Conservation (phyloP, 2,888 invertebrate genomes). For the Physocephala rufipes region DNA sequence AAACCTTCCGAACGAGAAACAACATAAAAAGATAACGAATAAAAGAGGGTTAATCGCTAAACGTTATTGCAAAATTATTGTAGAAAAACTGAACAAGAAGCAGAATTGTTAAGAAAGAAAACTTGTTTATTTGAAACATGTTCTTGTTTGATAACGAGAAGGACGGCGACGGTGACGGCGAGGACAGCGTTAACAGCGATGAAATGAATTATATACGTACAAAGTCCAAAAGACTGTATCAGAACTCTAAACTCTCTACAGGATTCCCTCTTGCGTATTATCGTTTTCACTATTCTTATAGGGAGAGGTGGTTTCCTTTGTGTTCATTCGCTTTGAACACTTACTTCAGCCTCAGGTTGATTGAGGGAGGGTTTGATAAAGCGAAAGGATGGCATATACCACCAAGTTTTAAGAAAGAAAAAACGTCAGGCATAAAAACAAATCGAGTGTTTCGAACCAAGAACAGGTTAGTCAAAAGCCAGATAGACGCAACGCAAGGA, state of each 20-base stretch:
- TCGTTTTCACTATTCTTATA: neutral
- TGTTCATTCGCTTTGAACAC: too few species aligned
- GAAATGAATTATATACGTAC: slow-evolving; percentile 6
- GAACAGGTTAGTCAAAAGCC: neutral
- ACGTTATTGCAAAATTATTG: slow-evolving; percentile 25
- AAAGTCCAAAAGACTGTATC: slow-evolving; percentile 30
- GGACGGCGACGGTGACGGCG: too few species aligned
- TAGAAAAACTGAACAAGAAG: neutral
- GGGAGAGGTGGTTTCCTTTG: slow-evolving; percentile 23
- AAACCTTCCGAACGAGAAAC: neutral
- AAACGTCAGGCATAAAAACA: slow-evolving; percentile 10
- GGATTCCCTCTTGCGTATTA: neutral
- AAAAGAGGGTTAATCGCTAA: slow-evolving; percentile 33
- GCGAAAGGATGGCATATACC: neutral
- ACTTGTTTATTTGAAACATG: slow-evolving; percentile 30
- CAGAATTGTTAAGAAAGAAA: slow-evolving; percentile 15
- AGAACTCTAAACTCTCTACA: slow-evolving; percentile 21
- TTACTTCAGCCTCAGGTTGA: slow-evolving; percentile 1
- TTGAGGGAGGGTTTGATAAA: neutral
- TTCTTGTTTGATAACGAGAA: slow-evolving; percentile 24
- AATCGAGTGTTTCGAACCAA: slow-evolving; percentile 2
- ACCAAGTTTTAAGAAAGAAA: neutral
- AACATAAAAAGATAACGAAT: neutral
- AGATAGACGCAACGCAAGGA: too few species aligned
- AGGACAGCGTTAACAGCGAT: too few species aligned